Base-by-base conservation (phyloP, 2,113 vertebrate species). In the Urocolius indicus region DNA sequence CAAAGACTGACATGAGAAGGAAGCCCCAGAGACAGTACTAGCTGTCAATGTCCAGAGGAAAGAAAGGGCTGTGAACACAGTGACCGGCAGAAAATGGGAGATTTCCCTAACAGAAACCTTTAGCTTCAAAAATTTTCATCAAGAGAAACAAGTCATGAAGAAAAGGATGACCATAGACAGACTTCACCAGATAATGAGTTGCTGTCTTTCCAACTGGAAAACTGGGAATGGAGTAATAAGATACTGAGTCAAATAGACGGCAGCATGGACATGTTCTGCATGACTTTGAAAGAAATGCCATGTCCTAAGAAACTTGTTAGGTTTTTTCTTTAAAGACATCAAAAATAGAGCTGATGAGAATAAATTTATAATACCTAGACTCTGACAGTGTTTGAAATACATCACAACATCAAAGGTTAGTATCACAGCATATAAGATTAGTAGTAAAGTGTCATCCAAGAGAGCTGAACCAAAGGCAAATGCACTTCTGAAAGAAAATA, bases 31-130 rank as follows among this genome's bases (percentile, higher is more conserved):
- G 65, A 34, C 1, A 2, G 14, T 62, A 76, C 21, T 36, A 54
- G 23, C 61, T 54, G 46, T 22, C 61, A 45, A 27, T 0, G 0
- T 27, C 65, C 2, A 0, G 54, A 77, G 29, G 20, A 17, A 80
- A 17, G 22, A 76, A 29, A 59, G 11, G 38, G 12, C 29, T 81
- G 32, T 26, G 14, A 87, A 46, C 36, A 21, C 20, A 83, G 16
- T 11, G 5, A 75, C 24, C 0, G 4, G 34, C 24, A 79, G 34
- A 73, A 89, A 91, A 36, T 17, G 11, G 26, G 17, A 89, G 13
- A 30, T 58, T 77, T 62, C 18, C 12, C 45, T 66, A 66, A 61
- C 1, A 46, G 8, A 73, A 93, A 58, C 4, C 5, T 58, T 45
- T 23, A 66, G 10, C 3, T 73, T 59, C 71, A 72, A 94, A 87